Percentiles rank a stretch among this genome's conserved stretches.
Evolutionary conservation across 2,113 vertebrate species (phyloP).

Genomic region (Microtus oregoni): DNA sequence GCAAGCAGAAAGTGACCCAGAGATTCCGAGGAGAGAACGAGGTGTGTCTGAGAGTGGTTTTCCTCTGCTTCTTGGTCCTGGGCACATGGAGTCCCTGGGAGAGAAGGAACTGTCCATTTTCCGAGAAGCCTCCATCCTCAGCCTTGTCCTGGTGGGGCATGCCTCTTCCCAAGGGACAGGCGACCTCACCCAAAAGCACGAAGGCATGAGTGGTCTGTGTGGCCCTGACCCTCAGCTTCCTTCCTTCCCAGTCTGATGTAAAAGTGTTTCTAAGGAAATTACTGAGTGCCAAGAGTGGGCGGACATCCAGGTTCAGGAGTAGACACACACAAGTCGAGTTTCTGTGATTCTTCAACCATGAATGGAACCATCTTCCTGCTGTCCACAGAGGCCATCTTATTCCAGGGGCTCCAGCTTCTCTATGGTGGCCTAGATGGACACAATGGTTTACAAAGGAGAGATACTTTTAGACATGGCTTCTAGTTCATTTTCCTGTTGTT

Average conservation of each 20-base stretch:
- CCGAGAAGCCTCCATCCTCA: background rate
- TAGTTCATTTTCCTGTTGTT: too few relatives aligned
- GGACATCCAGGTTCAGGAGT: background rate
- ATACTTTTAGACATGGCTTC: background rate
- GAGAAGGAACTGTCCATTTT: background rate
- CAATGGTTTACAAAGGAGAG: fast-evolving
- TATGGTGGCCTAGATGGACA: background rate
- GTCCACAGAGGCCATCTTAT: background rate
- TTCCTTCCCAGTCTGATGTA: background rate
- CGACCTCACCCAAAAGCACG: background rate
- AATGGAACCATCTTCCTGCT: background rate
- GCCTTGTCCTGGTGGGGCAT: background rate
- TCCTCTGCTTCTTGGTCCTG: background rate
- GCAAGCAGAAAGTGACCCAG: background rate
- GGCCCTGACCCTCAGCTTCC: background rate
- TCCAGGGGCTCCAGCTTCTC: background rate
- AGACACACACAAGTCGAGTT: background rate
- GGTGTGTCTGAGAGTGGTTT: background rate
- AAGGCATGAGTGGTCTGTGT: background rate
- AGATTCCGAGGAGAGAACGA: background rate
- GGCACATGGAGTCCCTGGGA: background rate
- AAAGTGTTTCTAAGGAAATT: background rate
- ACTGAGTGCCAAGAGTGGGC: background rate
- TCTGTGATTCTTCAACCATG: background rate
- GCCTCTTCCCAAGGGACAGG: background rate